These are phyloP conservation scores for Lithobates sylvaticus DNA, from an alignment of 2,797 vertebrate species.

Conservation along the genomic window DNA sequence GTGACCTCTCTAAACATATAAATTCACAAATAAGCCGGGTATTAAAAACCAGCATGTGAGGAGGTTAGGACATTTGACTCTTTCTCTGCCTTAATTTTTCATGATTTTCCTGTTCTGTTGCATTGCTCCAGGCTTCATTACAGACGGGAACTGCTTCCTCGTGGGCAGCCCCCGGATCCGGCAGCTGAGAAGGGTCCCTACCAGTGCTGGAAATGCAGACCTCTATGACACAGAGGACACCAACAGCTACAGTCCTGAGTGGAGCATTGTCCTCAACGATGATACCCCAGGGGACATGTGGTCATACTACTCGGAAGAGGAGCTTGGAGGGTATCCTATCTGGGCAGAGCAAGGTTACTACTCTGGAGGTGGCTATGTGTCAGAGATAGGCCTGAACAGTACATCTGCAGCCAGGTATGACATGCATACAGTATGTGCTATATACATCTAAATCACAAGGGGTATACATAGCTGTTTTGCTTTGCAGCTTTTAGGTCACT, in stretches of 20 bases:
- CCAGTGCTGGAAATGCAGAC: not conserved
- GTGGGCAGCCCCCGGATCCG: slow-evolving; percentile 67
- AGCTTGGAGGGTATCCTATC: slow-evolving; percentile 49
- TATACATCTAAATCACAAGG: no score
- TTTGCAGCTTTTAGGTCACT: no score
- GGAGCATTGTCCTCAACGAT: slow-evolving; percentile 41
- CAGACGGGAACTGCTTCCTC: slow-evolving; percentile 69
- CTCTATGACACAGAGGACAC: slow-evolving; percentile 56
- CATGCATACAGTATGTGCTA: no score
- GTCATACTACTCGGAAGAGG: slow-evolving; percentile 60
- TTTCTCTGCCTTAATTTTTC: no score
- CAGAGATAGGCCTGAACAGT: slow-evolving; percentile 64
- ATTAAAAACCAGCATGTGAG: no score
- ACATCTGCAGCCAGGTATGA: slow-evolving; percentile 64
- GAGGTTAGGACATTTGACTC: no score
- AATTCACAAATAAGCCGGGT: no score
- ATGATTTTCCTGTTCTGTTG: not conserved
- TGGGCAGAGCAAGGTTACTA: slow-evolving; percentile 64
- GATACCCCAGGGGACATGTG: slow-evolving; percentile 58
- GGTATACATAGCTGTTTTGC: no score
- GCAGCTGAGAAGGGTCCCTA: slow-evolving; percentile 61
- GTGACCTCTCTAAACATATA: no score
- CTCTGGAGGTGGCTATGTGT: slow-evolving; percentile 66
- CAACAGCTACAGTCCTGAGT: slow-evolving; percentile 47
- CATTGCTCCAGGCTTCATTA: slow-evolving; percentile 64